Evolutionary conservation across 2,888 invertebrate genomes (phyloP).

Genomic region (Sclerodermus sp.): DNA sequence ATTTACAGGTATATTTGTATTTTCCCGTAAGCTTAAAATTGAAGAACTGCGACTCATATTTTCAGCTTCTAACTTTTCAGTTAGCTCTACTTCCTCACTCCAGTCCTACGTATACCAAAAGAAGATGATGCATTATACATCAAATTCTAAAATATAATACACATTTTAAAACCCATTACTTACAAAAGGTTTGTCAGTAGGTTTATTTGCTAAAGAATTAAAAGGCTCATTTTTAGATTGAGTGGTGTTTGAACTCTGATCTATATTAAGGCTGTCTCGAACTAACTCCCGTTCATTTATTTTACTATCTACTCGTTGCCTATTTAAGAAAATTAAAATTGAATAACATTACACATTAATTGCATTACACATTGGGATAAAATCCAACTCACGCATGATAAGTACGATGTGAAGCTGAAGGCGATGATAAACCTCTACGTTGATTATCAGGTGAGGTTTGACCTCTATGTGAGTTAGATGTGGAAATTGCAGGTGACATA

Average conservation of each 20-base stretch:
- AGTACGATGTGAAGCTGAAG: constrained; percentile 31
- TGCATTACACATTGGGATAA: background rate
- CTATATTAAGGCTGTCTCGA: constrained; percentile 33
- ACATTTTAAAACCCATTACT: constrained; percentile 10
- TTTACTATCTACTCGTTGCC: constrained; percentile 37
- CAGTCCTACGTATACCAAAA: constrained; percentile 58
- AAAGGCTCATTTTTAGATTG: constrained; percentile 38
- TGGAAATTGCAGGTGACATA: constrained; percentile 38
- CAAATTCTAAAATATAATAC: background rate
- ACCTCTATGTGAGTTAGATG: constrained; percentile 36
- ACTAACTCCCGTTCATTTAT: constrained; percentile 27
- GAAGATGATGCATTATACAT: too few relatives aligned
- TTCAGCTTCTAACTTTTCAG: constrained; percentile 59
- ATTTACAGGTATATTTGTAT: constrained; percentile 33
- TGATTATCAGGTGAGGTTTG: constrained; percentile 34
- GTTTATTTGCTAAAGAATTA: constrained; percentile 22
- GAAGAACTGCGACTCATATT: constrained; percentile 62
- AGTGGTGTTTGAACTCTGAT: constrained; percentile 29
- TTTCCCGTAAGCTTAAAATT: constrained; percentile 58
- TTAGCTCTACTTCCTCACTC: constrained; percentile 66
- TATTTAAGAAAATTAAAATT: constrained; percentile 18
- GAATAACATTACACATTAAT: constrained; percentile 1
- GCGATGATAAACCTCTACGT: constrained; percentile 29
- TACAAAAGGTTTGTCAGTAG: constrained; percentile 21
- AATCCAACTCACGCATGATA: constrained; percentile 38